Evolutionary conservation across 1,140 invertebrate species (phyloP).

Genomic region (Drosophila rufa): DNA sequence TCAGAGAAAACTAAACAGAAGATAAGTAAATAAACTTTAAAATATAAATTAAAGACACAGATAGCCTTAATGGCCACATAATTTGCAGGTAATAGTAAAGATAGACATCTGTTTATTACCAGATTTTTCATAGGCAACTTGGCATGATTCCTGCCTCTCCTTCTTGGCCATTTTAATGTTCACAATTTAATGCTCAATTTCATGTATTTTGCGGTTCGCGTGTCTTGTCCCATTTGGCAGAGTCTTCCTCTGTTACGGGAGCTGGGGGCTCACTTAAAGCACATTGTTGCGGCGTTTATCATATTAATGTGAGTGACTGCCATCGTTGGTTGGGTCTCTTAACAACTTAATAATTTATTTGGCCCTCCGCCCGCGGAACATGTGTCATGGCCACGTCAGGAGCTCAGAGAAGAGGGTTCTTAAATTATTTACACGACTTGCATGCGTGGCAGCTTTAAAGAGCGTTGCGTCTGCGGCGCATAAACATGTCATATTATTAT

Average conservation of each 20-base stretch:
- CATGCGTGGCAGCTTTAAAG: conserved; percentile 74
- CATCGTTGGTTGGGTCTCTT: conserved; percentile 61
- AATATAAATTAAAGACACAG: background rate
- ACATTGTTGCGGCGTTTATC: conserved; percentile 54
- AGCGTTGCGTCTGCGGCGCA: conserved; percentile 58
- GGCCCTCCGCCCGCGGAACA: conserved; percentile 48
- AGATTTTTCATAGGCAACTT: conserved; percentile 17
- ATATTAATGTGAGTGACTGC: conserved; percentile 66
- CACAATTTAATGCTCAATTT: conserved; percentile 26
- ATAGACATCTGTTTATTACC: background rate
- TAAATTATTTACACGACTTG: conserved; percentile 80
- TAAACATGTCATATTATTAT: conserved; percentile 82
- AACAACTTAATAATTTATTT: conserved; percentile 80
- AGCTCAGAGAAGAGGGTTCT: conserved; percentile 34
- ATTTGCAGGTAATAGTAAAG: background rate
- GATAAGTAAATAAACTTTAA: background rate
- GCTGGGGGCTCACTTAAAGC: conserved; percentile 28
- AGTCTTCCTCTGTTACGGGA: conserved; percentile 13
- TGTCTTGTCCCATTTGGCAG: conserved; percentile 27
- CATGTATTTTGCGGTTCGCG: background rate
- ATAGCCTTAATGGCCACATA: conserved; percentile 3
- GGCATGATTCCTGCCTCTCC: conserved; percentile 8
- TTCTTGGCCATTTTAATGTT: background rate
- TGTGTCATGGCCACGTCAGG: conserved; percentile 64
- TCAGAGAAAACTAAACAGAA: background rate